phyloP scores from a whole-genome alignment of 2,113 vertebrate genomes.

The Lontra canadensis region DNA sequence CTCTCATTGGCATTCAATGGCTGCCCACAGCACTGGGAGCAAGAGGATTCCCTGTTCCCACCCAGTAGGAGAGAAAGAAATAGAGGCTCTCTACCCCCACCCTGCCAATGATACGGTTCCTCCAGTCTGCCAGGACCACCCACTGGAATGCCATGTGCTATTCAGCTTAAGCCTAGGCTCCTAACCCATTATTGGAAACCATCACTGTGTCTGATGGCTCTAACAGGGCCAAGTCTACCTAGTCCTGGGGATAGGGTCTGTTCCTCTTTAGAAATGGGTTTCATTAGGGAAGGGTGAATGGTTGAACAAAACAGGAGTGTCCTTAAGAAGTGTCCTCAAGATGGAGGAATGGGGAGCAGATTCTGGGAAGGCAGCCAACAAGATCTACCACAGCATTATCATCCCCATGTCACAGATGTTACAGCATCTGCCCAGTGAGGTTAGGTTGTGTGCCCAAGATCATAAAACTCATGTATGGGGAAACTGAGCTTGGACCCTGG shows the following conservation, averaged over 20 bases:
- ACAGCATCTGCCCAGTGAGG: not conserved
- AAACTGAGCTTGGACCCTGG: not conserved
- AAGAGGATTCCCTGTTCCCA: not conserved
- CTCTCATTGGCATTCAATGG: not conserved
- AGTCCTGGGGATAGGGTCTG: too few relatives aligned
- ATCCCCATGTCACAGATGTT: not conserved
- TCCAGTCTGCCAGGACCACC: not conserved
- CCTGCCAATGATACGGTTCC: rapidly evolving
- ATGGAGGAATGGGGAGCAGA: not conserved
- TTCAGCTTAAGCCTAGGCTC: not conserved
- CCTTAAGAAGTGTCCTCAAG: not conserved
- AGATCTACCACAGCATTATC: rapidly evolving
- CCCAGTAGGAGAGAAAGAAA: not conserved
- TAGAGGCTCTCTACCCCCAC: rapidly evolving
- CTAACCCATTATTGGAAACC: not conserved
- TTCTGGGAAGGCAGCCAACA: not conserved
- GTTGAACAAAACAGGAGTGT: not conserved
- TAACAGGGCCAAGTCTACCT: not conserved
- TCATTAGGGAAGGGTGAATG: not conserved
- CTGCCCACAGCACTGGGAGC: not conserved
- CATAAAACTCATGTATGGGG: not conserved
- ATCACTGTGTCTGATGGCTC: not conserved
- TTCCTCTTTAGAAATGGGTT: not conserved
- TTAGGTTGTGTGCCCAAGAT: not conserved
- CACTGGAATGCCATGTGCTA: not conserved